Conservation (phyloP, 2,888 invertebrate genomes). For the Tortricodes alternella region DNA sequence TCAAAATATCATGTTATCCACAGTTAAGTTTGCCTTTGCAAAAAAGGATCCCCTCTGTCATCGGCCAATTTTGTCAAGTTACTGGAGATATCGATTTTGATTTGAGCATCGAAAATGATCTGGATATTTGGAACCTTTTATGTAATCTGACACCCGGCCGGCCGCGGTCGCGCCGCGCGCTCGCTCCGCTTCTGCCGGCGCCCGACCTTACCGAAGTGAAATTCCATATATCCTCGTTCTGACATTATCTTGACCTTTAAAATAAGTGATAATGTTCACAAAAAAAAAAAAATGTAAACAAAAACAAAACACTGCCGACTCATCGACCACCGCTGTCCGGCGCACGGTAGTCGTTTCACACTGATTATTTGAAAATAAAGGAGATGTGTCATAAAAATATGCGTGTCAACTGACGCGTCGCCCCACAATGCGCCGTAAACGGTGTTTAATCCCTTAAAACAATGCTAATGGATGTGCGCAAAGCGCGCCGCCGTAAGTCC, state of each 20-base stretch:
- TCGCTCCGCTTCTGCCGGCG: constrained; percentile 53
- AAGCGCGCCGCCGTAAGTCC: constrained; percentile 69
- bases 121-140: constrained; percentile 66
- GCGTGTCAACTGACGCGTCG: constrained; percentile 65
- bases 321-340: constrained; percentile 61
- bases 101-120: constrained; percentile 70
- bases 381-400: constrained; percentile 79
- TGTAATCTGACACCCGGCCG: constrained; percentile 73
- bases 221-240: constrained; percentile 37
- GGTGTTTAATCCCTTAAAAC: constrained; percentile 80
- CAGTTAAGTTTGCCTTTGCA: constrained; percentile 26
- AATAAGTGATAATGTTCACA: constrained; percentile 24
- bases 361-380: constrained; percentile 66
- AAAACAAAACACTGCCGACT: constrained; percentile 42
- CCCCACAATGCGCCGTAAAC: constrained; percentile 62
- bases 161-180: constrained; percentile 52
- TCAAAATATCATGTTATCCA: constrained; percentile 29
- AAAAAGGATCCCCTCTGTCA: constrained; percentile 56
- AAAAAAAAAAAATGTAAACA: constrained; percentile 37
- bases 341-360: constrained; percentile 72
- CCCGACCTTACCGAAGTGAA: constrained; percentile 50
- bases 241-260: constrained; percentile 28
- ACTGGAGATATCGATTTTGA: constrained; percentile 71
- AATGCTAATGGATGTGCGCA: constrained; percentile 81
- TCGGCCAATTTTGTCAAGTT: constrained; percentile 72